Base-by-base conservation (phyloP, 2,113 vertebrate genomes). In the Lanius collurio region DNA sequence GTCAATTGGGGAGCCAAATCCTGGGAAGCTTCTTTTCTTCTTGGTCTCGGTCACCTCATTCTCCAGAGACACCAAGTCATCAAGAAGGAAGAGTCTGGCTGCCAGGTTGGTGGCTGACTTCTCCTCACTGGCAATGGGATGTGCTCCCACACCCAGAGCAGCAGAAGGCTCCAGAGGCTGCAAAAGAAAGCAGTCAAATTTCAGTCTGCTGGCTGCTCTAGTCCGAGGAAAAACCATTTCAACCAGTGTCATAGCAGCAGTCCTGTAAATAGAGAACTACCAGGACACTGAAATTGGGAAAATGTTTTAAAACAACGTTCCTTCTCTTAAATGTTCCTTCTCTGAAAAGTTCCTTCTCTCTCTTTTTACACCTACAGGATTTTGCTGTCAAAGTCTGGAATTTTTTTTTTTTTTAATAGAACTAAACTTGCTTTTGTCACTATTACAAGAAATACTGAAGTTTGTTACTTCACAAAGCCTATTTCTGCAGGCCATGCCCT, bases 41-140 rank as follows among this genome's bases (percentile, higher is more conserved):
- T 99, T 99, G 21, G 98, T 98, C 97, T 99, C 99, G 1, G 98
- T 98, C 83, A 99, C 98, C 1, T 99, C 98, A 1, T 99, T 99
- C 90, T 99, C 99, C 95, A 98, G 89, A 88, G 97, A 98, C 37
- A 98, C 97, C 84, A 98, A 91, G 41, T 98, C 98, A 81, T 99
- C 97, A 16, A 99, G 92, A 80, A 97, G 96, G 44, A 98, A 80
- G 19, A 98, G 94, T 80, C 98, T 99, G 17, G 95, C 87, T 24
- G 91, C 95, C 33, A 98, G 86, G 44, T 92, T 97, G 23, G 95
- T 90, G 63, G 97, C 91, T 14, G 96, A 84, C 74, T 98, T 99
- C 83, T 97, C 96, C 60, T 95, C 97, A 5, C 65, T 91, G 33
- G 74, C 67, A 46, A 56, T 89, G 23, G 78, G 52, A 42, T 74